A percentile compares a stretch with the other conserved stretches of the same genome.
Evolutionary conservation across 2,888 invertebrate species (phyloP).

Genomic region (Scaptomyza reducta): DNA sequence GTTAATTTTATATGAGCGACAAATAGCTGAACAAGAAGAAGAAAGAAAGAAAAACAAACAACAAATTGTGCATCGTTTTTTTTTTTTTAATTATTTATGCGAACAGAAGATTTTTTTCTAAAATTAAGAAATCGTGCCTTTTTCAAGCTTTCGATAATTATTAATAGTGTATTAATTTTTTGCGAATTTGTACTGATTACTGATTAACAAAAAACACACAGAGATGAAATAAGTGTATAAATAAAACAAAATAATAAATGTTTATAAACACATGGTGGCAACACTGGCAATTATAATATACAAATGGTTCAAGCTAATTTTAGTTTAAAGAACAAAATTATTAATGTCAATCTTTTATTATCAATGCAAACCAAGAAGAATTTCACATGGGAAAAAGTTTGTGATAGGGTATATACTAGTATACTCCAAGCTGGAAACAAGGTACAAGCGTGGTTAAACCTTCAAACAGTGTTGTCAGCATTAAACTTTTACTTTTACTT

Average conservation of each 20-base stretch:
- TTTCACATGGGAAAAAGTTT: too few species aligned
- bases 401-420: too few species aligned
- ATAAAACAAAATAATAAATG: constrained; percentile 18
- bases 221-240: constrained; percentile 35
- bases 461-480: too few species aligned
- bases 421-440: too few species aligned
- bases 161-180: constrained; percentile 55
- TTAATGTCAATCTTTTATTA: neutral
- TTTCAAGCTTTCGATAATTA: constrained; percentile 35
- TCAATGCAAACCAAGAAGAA: too few species aligned
- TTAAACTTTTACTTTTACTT: too few species aligned
- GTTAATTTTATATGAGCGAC: constrained; percentile 53
- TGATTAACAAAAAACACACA: constrained; percentile 68
- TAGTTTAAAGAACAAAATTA: constrained; percentile 57
- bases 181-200: constrained; percentile 82
- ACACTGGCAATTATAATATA: constrained; percentile 41
- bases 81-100: constrained; percentile 26
- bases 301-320: constrained; percentile 69
- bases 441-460: too few species aligned
- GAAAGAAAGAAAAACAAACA: neutral
- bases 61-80: constrained; percentile 28
- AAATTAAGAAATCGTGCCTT: constrained; percentile 24
- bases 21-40: constrained; percentile 15
- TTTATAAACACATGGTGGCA: constrained; percentile 14
- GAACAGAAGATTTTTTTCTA: constrained; percentile 2